A percentile compares a stretch with the other conserved stretches of the same genome.
Conservation (phyloP, 2,113 vertebrate genomes). For the Neolamprologus falcicula region DNA sequence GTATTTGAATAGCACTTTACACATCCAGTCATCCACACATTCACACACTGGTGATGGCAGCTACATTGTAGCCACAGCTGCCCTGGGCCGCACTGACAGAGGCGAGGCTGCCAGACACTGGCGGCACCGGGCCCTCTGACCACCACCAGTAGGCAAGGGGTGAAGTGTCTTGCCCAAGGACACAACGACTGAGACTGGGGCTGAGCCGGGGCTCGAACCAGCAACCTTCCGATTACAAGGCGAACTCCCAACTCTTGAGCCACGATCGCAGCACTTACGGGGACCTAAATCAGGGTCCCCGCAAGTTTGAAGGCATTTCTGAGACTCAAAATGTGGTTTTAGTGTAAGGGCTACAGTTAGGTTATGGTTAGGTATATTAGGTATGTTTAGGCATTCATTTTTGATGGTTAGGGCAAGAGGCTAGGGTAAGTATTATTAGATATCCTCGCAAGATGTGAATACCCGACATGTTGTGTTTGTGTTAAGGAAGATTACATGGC, state of each 20-base stretch:
- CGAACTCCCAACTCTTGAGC: background rate
- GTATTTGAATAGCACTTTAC: rapidly evolving
- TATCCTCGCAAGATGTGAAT: rapidly evolving
- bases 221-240: background rate
- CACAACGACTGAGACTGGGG: rapidly evolving
- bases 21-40: background rate
- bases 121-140: rapidly evolving
- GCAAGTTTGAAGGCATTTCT: background rate
- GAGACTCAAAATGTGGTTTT: background rate
- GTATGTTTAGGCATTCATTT: background rate
- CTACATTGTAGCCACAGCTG: rapidly evolving
- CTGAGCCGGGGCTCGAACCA: rapidly evolving
- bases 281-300: rapidly evolving
- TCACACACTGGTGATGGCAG: rapidly evolving
- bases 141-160: no score
- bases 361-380: background rate
- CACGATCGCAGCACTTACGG: rapidly evolving
- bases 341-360: background rate
- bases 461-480: background rate
- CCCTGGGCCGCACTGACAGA: no score
- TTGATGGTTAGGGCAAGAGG: background rate
- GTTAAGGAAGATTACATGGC: background rate
- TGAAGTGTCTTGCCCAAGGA: no score
- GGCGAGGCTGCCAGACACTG: no score
- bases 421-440: background rate